phyloP scores from a whole-genome alignment of 2,888 invertebrate genomes.

The Drosophila mettleri region DNA sequence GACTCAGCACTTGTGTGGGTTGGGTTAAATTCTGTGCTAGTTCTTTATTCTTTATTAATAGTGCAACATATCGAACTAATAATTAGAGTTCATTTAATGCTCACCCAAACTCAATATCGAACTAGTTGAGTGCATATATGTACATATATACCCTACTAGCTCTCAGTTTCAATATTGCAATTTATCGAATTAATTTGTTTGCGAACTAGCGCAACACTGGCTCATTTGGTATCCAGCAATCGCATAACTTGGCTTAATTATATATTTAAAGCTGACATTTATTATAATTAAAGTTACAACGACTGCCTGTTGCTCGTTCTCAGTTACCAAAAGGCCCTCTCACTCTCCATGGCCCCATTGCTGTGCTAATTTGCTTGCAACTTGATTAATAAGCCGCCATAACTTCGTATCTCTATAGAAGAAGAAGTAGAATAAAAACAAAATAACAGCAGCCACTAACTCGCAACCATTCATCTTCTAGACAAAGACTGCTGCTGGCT shows the following conservation, averaged over 20 bases:
- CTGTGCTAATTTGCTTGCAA: slow-evolving; percentile 71
- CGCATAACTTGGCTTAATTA: slow-evolving; percentile 60
- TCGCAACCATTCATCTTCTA: slow-evolving; percentile 71
- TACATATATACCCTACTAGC: neutral
- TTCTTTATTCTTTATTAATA: neutral
- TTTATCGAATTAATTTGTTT: slow-evolving; percentile 3
- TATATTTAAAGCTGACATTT: slow-evolving; percentile 76
- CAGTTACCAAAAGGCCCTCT: slow-evolving; percentile 14
- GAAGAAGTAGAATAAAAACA: slow-evolving; percentile 16
- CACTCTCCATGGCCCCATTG: slow-evolving; percentile 23
- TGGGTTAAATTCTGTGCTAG: neutral
- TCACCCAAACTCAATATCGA: neutral
- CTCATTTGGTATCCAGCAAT: slow-evolving; percentile 27
- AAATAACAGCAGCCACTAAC: slow-evolving; percentile 59
- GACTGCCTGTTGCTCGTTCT: slow-evolving; percentile 26
- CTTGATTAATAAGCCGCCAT: slow-evolving; percentile 76
- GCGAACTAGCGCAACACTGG: slow-evolving; percentile 16
- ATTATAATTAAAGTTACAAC: slow-evolving; percentile 74
- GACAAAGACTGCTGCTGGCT: slow-evolving; percentile 52
- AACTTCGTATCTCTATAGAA: slow-evolving; percentile 61
- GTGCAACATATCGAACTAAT: neutral
- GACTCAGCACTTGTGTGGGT: neutral
- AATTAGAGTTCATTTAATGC: neutral
- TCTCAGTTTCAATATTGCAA: slow-evolving; percentile 1
- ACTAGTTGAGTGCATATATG: slow-evolving; percentile 4